These are phyloP conservation scores for Drosophila quadrilineata DNA, from an alignment of 1,140 invertebrate genomes.

Conservation along the genomic window DNA sequence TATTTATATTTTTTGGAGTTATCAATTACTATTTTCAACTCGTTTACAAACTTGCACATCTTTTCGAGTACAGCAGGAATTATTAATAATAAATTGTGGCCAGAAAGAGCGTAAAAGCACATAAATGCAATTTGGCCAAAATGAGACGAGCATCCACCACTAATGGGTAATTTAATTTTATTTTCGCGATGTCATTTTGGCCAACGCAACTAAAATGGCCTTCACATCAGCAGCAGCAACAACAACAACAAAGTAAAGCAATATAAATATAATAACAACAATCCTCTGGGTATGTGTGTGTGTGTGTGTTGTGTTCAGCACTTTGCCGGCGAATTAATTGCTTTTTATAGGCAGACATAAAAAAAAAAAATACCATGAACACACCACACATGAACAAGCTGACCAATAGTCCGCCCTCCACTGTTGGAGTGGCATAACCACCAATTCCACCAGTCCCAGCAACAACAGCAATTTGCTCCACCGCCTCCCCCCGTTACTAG, in stretches of 20 bases:
- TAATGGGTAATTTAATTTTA: slow-evolving; percentile 77
- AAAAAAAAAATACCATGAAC: slow-evolving; percentile 31
- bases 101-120: slow-evolving; percentile 26
- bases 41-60: neutral
- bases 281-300: slow-evolving; percentile 26
- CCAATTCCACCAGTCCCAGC: neutral
- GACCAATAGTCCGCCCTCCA: neutral
- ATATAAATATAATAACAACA: slow-evolving; percentile 59
- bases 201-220: slow-evolving; percentile 48
- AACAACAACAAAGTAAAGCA: slow-evolving; percentile 10
- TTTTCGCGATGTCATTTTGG: slow-evolving; percentile 43
- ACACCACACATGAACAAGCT: slow-evolving; percentile 14
- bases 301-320: slow-evolving; percentile 31
- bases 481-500: neutral
- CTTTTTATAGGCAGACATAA: slow-evolving; percentile 61
- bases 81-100: slow-evolving; percentile 39
- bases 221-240: slow-evolving; percentile 22
- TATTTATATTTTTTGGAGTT: too few relatives aligned
- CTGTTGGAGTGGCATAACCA: neutral
- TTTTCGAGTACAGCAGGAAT: slow-evolving; percentile 14
- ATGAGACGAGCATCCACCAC: slow-evolving; percentile 58
- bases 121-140: slow-evolving; percentile 54
- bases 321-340: slow-evolving; percentile 62
- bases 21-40: too few relatives aligned
- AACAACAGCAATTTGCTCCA: slow-evolving; percentile 1